Evolutionary conservation across 2,113 vertebrate genomes (phyloP).

Genomic region (Panthera leo): DNA sequence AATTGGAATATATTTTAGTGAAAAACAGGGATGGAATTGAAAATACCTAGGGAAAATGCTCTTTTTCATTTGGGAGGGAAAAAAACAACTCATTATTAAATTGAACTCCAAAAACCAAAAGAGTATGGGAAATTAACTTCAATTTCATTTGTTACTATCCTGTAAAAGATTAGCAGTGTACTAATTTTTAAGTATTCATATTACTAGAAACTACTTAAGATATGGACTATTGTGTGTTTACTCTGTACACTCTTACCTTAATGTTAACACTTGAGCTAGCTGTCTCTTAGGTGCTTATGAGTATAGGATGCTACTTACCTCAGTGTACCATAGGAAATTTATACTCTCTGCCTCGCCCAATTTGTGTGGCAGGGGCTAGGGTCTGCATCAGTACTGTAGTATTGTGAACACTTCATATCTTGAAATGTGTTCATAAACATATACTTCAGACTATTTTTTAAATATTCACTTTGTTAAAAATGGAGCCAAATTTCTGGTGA

Average conservation of each 20-base stretch:
- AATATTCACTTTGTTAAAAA: slow-evolving; percentile 33
- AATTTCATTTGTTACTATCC: neutral
- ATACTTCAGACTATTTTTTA: slow-evolving; percentile 3
- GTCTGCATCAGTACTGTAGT: neutral
- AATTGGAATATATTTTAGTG: slow-evolving; percentile 43
- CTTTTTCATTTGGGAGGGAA: neutral
- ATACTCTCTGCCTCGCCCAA: neutral
- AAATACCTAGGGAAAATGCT: neutral
- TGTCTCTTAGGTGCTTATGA: neutral
- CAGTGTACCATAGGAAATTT: neutral
- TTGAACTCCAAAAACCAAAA: slow-evolving; percentile 26
- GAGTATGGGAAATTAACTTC: slow-evolving; percentile 14
- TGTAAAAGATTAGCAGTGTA: neutral
- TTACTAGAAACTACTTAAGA: neutral
- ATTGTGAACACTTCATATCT: slow-evolving; percentile 38
- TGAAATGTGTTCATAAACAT: slow-evolving; percentile 37
- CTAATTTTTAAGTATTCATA: neutral
- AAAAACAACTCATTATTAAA: neutral
- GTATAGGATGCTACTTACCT: neutral
- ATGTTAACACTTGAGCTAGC: neutral
- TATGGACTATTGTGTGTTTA: neutral
- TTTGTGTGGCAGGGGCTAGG: neutral
- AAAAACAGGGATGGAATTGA: slow-evolving; percentile 18
- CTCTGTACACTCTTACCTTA: neutral
- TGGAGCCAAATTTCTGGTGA: neutral